Evolutionary conservation across 2,113 vertebrate genomes (phyloP).

Genomic region (Crotalus viridis): DNA sequence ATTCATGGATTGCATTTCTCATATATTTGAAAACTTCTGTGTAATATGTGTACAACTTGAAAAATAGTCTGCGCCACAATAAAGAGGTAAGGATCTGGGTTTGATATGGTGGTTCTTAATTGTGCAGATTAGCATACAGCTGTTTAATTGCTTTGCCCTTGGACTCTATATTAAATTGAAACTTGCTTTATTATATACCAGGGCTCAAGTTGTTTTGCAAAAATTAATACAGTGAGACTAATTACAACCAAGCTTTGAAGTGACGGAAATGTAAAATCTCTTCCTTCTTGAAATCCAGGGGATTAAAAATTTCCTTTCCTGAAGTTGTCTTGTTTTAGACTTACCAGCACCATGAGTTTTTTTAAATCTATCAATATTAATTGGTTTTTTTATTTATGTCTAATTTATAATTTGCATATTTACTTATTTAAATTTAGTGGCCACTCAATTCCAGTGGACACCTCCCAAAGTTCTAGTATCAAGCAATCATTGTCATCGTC

Average conservation of each 20-base stretch:
- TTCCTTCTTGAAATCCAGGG: background rate
- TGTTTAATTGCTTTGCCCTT: background rate
- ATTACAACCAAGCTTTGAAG: background rate
- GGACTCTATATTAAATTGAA: background rate
- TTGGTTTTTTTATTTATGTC: background rate
- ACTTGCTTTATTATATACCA: background rate
- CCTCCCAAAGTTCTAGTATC: background rate
- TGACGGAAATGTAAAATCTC: background rate
- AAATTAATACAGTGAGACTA: background rate
- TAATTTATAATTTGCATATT: background rate
- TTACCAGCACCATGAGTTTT: background rate
- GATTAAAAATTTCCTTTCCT: background rate
- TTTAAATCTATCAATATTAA: background rate
- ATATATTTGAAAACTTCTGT: background rate
- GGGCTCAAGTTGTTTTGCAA: background rate
- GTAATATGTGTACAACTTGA: background rate
- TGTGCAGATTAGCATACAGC: background rate
- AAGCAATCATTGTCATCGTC: too few species aligned
- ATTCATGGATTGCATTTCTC: background rate
- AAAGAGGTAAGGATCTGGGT: background rate
- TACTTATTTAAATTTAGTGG: background rate
- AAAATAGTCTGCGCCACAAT: background rate
- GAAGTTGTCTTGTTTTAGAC: background rate
- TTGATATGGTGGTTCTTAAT: background rate
- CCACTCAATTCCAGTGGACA: background rate